A percentile compares a stretch with the other conserved stretches of the same genome.
These are phyloP conservation scores for Nycteola revayana DNA, from an alignment of 2,888 invertebrate species.

Conservation along the genomic window DNA sequence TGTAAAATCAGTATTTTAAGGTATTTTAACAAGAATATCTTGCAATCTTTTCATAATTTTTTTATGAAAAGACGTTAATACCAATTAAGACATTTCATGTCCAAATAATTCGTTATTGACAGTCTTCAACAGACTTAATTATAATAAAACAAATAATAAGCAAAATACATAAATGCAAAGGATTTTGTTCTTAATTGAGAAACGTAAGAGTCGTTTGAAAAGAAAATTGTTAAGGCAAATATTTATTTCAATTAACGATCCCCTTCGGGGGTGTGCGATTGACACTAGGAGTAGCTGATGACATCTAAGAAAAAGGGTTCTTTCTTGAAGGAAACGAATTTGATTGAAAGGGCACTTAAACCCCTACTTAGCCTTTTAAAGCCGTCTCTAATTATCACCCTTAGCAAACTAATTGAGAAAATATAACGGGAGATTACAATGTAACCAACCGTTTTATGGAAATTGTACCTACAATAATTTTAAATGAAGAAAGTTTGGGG, in stretches of 20 bases:
- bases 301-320: conserved; percentile 70
- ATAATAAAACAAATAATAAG: conserved; percentile 23
- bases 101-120: background rate
- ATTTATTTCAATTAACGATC: conserved; percentile 71
- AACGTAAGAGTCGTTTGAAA: conserved; percentile 43
- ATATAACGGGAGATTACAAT: conserved; percentile 30
- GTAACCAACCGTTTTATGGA: conserved; percentile 14
- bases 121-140: conserved; percentile 22
- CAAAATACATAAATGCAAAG: conserved; percentile 33
- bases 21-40: too few relatives aligned
- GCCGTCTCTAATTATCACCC: conserved; percentile 59
- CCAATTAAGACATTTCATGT: background rate
- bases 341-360: conserved; percentile 61
- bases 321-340: conserved; percentile 45
- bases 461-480: too few relatives aligned
- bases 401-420: conserved; percentile 50
- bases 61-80: too few relatives aligned
- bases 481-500: too few relatives aligned
- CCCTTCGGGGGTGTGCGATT: conserved; percentile 50
- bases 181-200: conserved; percentile 42
- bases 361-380: conserved; percentile 56
- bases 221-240: conserved; percentile 68
- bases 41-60: too few relatives aligned
- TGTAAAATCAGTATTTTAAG: too few relatives aligned
- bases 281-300: conserved; percentile 66